These are phyloP conservation scores for Andrena hattorfiana DNA, from an alignment of 2,888 invertebrate genomes.

Conservation along the genomic window DNA sequence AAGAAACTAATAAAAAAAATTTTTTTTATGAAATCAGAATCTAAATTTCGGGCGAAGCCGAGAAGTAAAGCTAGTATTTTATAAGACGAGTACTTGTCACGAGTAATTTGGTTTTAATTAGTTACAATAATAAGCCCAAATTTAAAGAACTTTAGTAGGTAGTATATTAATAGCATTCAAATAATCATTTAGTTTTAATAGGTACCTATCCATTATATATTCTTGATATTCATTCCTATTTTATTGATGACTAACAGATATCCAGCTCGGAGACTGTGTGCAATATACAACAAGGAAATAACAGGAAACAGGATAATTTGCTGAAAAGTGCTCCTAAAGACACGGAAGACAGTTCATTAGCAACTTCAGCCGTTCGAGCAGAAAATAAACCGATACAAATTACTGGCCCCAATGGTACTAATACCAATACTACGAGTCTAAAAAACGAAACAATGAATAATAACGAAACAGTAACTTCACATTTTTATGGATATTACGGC, in stretches of 20 bases:
- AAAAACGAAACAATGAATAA: slow-evolving; percentile 23
- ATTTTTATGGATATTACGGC: slow-evolving; percentile 75
- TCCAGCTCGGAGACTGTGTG: not conserved
- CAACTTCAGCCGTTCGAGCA: not conserved
- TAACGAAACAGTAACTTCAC: slow-evolving; percentile 47
- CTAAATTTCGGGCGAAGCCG: no score
- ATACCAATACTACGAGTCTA: not conserved
- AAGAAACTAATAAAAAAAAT: no score
- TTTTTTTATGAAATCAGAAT: no score
- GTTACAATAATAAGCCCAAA: not conserved
- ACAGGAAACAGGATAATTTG: not conserved
- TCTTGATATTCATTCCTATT: not conserved
- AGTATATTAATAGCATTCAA: not conserved
- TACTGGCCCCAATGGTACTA: not conserved
- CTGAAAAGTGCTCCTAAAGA: slow-evolving; percentile 6
- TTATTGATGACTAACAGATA: slow-evolving; percentile 16
- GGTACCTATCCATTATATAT: not conserved
- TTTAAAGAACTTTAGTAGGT: not conserved
- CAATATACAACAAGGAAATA: slow-evolving; percentile 10
- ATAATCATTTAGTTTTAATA: not conserved
- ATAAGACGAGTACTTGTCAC: no score
- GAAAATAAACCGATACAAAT: not conserved
- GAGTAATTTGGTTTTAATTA: not conserved
- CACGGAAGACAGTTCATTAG: slow-evolving; percentile 7
- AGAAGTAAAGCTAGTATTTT: no score